Evolutionary conservation across 2,888 invertebrate species (phyloP).

Genomic region (Limnephilus marmoratus): DNA sequence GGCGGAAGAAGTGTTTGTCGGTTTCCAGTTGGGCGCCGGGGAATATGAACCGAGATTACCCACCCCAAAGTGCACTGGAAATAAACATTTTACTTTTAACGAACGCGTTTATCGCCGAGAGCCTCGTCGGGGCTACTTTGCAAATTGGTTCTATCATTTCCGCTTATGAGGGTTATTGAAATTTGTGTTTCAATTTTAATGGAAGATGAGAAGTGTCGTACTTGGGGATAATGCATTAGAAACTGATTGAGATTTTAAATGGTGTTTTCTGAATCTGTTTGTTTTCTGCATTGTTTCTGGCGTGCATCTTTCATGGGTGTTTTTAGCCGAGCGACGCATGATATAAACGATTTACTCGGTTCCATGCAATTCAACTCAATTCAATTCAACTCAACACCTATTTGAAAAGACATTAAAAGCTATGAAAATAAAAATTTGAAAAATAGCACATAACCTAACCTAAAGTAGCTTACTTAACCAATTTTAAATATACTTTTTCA

Average conservation of each 20-base stretch:
- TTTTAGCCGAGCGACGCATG: no score
- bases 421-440: no score
- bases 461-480: no score
- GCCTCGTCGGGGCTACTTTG: not conserved
- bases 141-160: slow-evolving; percentile 14
- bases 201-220: not conserved
- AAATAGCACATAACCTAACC: no score
- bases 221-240: not conserved
- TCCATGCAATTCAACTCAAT: no score
- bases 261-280: no score
- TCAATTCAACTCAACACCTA: no score
- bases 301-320: no score
- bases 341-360: no score
- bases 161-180: not conserved
- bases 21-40: slow-evolving; percentile 16
- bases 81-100: slow-evolving; percentile 37
- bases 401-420: no score
- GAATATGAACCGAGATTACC: slow-evolving; percentile 10
- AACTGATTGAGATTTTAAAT: not conserved
- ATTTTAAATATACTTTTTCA: no score
- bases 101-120: not conserved
- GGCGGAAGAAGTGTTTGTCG: slow-evolving; percentile 27
- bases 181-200: not conserved
- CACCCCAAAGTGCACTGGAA: slow-evolving; percentile 29
- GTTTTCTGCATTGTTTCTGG: no score